Base-by-base conservation (phyloP, 1,140 invertebrate species). In the Tachypleus tridentatus region DNA sequence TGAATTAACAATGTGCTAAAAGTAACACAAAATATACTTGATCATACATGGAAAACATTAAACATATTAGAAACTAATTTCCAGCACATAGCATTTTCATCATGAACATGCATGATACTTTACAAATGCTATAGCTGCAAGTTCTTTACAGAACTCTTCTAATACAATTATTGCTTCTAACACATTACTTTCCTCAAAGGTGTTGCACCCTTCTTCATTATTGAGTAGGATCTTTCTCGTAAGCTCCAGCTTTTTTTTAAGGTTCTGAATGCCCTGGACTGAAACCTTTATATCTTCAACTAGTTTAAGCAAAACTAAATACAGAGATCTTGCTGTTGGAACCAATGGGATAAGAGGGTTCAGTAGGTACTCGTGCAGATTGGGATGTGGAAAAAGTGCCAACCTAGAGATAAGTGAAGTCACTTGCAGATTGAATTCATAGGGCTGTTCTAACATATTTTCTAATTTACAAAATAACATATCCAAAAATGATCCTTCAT, bases 71-170 rank as follows among this genome's bases (percentile, higher is more conserved):
- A n/a, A n/a, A n/a, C n/a, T n/a, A n/a, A n/a, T n/a, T n/a, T n/a
- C n/a, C n/a, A n/a, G n/a, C n/a, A n/a, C n/a, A n/a, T 29, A 29
- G 29, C 29, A 29, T 29, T 29, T 54, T 54, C n/a, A 54, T 54
- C 53, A 69, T 29, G 67, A 66, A 79, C 67, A 79, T 75, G 84
- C 82, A 74, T 88, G 86, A 75, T 87, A 88, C 71, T 91, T 90
- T 6, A 89, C 87, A 76, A 88, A 89, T 11, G 86, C 84, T 71
- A 91, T 88, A 10, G 88, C 88, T 51, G 88, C 87, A 52, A 91
- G 77, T 75, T 90, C 89, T 76, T 91, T 91, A 73, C 87, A 89
- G 76, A 91, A 89, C 77, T 91, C 88, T 77, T 91, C 88, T 6
- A 87, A 77, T 3, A 90, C 85, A 70, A 91, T 86, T 29, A 88